phyloP scores from a whole-genome alignment of 2,797 vertebrate species.

The Pseudochromis fuscus region DNA sequence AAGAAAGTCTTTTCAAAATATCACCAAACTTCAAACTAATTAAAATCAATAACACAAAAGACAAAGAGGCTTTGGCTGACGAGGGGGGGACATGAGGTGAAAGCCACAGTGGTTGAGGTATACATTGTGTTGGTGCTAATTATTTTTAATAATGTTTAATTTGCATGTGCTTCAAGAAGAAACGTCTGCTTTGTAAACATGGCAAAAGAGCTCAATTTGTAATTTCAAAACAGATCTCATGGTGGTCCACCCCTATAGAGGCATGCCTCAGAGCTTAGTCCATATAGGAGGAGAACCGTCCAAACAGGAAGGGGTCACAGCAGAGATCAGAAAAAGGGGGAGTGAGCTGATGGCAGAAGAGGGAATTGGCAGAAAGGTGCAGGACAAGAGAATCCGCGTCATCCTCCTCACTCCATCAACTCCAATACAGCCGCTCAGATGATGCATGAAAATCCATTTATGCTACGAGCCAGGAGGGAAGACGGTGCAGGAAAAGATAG shows the following conservation, averaged over 20 bases:
- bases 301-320: conserved; percentile 28
- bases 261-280: conserved; percentile 3
- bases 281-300: not conserved
- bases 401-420: conserved; percentile 73
- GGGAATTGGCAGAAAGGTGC: conserved; percentile 60
- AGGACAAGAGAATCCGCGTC: conserved; percentile 63
- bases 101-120: conserved; percentile 1
- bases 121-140: conserved; percentile 10
- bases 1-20: conserved; percentile 65
- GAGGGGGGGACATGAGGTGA: conserved; percentile 11
- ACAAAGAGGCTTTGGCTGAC: conserved; percentile 35
- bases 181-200: not conserved
- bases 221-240: too few relatives aligned
- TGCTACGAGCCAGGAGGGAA: conserved; percentile 63
- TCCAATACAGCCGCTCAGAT: conserved; percentile 72
- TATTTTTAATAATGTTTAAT: conserved; percentile 13
- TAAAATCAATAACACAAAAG: conserved; percentile 66
- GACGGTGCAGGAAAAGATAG: conserved; percentile 44
- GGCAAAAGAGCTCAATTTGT: not conserved
- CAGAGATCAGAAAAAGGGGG: conserved; percentile 25
- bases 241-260: too few relatives aligned
- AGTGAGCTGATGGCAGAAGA: conserved; percentile 34
- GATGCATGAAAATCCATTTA: conserved; percentile 81
- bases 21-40: conserved; percentile 68
- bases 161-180: not conserved